Evolutionary conservation across 2,797 vertebrate species (phyloP).

Genomic region (Spinibarbus caldwelli): DNA sequence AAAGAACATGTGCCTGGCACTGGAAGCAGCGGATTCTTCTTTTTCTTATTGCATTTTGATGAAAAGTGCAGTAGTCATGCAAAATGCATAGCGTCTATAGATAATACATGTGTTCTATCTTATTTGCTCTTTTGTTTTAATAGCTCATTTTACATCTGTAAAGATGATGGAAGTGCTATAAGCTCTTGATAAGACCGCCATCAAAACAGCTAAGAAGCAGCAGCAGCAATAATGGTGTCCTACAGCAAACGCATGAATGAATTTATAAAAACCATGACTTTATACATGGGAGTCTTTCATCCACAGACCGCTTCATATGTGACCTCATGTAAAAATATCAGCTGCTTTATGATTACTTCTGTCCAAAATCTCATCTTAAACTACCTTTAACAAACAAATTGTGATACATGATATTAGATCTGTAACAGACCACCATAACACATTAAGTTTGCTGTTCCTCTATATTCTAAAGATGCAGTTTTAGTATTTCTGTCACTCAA

Average conservation of each 20-base stretch:
- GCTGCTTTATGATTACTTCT: neutral
- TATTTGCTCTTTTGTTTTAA: conserved; percentile 34
- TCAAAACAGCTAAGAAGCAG: conserved; percentile 70
- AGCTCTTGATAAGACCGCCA: conserved; percentile 64
- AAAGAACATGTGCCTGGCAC: conserved; percentile 56
- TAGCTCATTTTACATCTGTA: neutral
- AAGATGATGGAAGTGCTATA: conserved; percentile 57
- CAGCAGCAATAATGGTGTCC: conserved; percentile 58
- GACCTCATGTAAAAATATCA: neutral
- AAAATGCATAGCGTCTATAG: conserved; percentile 75
- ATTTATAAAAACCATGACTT: conserved; percentile 47
- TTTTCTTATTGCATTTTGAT: conserved; percentile 72
- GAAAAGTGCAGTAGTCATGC: conserved; percentile 85
- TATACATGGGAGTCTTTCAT: conserved; percentile 27
- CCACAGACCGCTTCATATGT: neutral
- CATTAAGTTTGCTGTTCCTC: neutral
- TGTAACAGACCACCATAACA: neutral
- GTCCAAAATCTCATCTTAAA: no score
- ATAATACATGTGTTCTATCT: conserved; percentile 59
- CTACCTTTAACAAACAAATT: neutral
- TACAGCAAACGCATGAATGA: conserved; percentile 60
- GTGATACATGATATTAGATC: neutral
- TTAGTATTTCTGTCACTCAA: neutral
- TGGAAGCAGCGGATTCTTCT: conserved; percentile 78
- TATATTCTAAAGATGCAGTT: neutral